Evolutionary conservation across 2,888 invertebrate species (phyloP), one percentile per base, ranked within the genome.

Genomic region (Neoaliturus tenellus): DNA sequence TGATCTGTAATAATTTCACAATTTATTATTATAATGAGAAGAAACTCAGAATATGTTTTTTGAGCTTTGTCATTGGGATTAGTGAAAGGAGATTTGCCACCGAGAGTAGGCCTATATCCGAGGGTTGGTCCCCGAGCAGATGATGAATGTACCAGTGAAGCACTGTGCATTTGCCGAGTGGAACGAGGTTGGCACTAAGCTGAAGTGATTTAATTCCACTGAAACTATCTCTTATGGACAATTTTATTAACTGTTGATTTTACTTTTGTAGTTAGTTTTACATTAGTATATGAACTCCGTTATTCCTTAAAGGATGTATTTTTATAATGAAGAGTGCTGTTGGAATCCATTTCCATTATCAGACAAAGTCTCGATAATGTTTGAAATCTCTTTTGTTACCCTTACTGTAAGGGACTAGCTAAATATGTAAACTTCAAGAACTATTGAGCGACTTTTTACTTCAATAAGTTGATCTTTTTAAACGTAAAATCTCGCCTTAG

Each of bases 261-360:
- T 39, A 39, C 71, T 71, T 71, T 71, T 71, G 41, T 39, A 71
- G 71, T 41, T 71, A 71, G 71, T 39, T 71, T 69, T 71, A 71
- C 71, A 71, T 41, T 39, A 39, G 71, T 35, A 20, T 71, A 71
- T 39, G 71, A 39, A 39, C 71, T 71, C 71, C 25, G 71, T 71
- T 71, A 75, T 44, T 48, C 75, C 75, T 41, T 28, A 44, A 75
- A 41, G 75, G 48, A 75, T 75, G 75, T 75, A 75, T 75, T 75
- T 75, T 75, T 75, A 44, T 75, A 75, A 62, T 75, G 17, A 75
- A 28, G 48, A 75, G 28, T 71, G 71, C 20, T 75, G 48, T 75
- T 69, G 35, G 62, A 31, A 62, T 28, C 31, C 3, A 31, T 62
- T 62, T 62, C 62, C 62, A 12, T 31, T 55, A n/a, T 62, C 62